These are phyloP conservation scores for Ostrea edulis DNA, from an alignment of 1,140 invertebrate genomes.

Conservation along the genomic window DNA sequence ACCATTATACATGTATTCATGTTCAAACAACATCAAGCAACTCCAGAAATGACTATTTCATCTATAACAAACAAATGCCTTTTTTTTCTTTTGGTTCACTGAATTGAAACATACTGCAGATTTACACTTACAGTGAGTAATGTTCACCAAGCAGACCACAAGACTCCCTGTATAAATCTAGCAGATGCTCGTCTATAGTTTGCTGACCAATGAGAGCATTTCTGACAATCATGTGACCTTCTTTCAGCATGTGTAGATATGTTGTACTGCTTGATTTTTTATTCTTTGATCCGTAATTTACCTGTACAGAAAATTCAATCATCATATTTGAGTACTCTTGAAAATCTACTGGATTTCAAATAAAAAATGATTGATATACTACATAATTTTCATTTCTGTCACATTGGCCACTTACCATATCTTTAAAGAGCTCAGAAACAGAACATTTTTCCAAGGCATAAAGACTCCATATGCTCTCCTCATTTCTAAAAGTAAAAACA, in stretches of 20 bases:
- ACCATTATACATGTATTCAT: no score
- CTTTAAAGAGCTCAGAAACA: conserved; percentile 83
- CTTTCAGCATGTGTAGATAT: conserved; percentile 84
- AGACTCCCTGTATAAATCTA: conserved; percentile 82
- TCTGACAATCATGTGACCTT: conserved; percentile 84
- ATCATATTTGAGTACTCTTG: no score
- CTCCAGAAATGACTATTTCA: no score
- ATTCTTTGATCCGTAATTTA: conserved; percentile 84
- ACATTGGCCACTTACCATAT: conserved; percentile 57
- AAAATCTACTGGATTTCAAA: neutral
- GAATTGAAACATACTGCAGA: neutral
- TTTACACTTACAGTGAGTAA: conserved; percentile 82
- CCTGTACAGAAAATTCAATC: conserved; percentile 47
- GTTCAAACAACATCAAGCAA: neutral
- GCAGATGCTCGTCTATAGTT: conserved; percentile 72
- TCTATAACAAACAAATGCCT: neutral
- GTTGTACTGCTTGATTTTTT: conserved; percentile 83
- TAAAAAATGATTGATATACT: no score
- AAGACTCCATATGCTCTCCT: conserved; percentile 82
- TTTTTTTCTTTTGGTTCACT: neutral
- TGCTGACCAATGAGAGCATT: conserved; percentile 68
- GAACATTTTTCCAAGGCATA: conserved; percentile 84
- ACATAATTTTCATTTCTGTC: neutral
- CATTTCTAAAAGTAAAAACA: conserved; percentile 37
- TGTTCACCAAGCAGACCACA: conserved; percentile 85